Evolutionary conservation across 1,140 invertebrate genomes (phyloP).

Genomic region (Aphelenchoides fujianensis): DNA sequence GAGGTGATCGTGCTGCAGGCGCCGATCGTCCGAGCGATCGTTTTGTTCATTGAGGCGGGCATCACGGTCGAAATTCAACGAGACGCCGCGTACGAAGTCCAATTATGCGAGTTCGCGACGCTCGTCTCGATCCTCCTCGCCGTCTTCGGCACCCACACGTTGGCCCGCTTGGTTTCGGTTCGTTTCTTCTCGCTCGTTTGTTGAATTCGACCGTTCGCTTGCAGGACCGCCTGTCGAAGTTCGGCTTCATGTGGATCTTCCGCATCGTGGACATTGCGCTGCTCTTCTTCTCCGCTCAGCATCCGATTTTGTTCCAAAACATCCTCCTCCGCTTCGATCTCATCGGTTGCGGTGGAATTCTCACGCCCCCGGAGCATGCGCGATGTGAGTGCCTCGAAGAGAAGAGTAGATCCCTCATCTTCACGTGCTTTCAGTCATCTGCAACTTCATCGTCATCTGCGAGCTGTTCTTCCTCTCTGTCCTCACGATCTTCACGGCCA

Average conservation of each 20-base stretch:
- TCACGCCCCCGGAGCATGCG: conserved; percentile 37
- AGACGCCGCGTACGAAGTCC: conserved; percentile 22
- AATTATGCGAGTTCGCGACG: conserved; percentile 47
- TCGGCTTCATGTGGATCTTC: conserved; percentile 41
- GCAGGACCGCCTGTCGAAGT: conserved; percentile 37
- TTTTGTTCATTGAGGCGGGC: conserved; percentile 12
- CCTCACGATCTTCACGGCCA: conserved; percentile 25
- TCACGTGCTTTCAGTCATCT: conserved; percentile 37
- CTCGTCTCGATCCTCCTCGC: conserved; percentile 39
- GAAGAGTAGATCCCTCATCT: neutral
- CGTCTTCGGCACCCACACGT: conserved; percentile 43
- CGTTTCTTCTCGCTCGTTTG: conserved; percentile 7
- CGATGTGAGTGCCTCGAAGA: conserved; percentile 41
- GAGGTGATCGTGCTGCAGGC: conserved; percentile 47
- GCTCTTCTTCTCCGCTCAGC: conserved; percentile 43
- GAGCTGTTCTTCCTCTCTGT: conserved; percentile 39
- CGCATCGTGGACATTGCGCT: conserved; percentile 39
- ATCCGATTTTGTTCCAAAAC: conserved; percentile 45
- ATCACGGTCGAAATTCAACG: conserved; percentile 23
- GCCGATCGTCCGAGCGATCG: conserved; percentile 39
- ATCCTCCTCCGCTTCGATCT: conserved; percentile 43
- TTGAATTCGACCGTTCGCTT: conserved; percentile 2
- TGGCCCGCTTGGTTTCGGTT: conserved; percentile 43
- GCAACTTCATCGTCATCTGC: conserved; percentile 41
- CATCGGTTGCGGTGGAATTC: conserved; percentile 33